Evolutionary conservation across 2,888 invertebrate genomes (phyloP).

Genomic region (Altica lythri): DNA sequence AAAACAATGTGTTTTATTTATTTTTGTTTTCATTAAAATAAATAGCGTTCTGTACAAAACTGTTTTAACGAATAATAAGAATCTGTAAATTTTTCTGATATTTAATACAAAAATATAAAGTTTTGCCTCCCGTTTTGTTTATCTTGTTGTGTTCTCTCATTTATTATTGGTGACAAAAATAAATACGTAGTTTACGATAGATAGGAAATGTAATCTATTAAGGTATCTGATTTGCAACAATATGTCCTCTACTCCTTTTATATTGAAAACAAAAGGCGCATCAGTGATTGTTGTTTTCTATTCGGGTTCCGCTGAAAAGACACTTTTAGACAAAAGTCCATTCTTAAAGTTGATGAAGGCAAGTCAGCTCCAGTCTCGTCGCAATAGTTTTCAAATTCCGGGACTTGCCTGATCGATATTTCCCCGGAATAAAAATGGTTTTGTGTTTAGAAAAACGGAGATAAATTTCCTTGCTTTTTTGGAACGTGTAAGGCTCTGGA

Average conservation of each 20-base stretch:
- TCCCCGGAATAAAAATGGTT: slow-evolving; percentile 15
- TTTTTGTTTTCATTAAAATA: no score
- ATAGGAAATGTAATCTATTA: no score
- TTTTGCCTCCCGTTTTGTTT: no score
- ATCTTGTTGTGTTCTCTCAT: no score
- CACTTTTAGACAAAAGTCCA: neutral
- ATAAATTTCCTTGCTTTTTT: slow-evolving; percentile 1
- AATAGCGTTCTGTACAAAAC: no score
- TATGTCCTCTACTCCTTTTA: neutral
- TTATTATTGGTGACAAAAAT: no score
- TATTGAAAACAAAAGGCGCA: neutral
- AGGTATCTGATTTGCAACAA: no score
- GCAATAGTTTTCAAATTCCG: slow-evolving; percentile 13
- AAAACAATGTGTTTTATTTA: no score
- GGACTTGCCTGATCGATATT: slow-evolving; percentile 20
- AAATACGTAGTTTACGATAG: no score
- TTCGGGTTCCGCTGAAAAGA: neutral
- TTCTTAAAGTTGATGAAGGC: slow-evolving; percentile 1
- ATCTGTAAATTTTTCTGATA: no score
- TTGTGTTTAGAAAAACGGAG: slow-evolving; percentile 6
- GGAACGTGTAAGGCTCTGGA: neutral
- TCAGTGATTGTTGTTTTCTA: neutral
- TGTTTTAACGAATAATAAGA: no score
- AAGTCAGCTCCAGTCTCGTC: neutral
- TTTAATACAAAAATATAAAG: no score